These are phyloP conservation scores for Hetaerina americana DNA, from an alignment of 1,140 invertebrate genomes.

Conservation along the genomic window DNA sequence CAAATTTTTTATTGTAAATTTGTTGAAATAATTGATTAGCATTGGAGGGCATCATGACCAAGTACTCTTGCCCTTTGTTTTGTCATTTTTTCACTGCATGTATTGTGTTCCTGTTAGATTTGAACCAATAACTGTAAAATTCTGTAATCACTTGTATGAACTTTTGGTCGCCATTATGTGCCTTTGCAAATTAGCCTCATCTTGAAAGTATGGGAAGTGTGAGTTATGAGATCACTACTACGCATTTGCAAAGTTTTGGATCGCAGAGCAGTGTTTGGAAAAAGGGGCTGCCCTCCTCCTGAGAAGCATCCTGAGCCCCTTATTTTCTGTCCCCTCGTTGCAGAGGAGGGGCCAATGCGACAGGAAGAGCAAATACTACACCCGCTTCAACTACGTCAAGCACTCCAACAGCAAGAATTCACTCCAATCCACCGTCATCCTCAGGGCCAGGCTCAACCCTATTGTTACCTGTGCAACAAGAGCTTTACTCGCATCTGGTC, in stretches of 20 bases:
- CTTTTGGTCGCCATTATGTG: not conserved
- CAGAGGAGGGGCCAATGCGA: not conserved
- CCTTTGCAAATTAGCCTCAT: conserved; percentile 1
- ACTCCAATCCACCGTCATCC: not conserved
- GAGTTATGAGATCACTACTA: not conserved
- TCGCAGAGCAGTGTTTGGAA: not conserved
- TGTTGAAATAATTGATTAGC: too few relatives aligned
- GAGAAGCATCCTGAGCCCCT: not conserved
- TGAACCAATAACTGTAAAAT: not conserved
- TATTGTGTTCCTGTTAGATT: not conserved
- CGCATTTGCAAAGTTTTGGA: not conserved
- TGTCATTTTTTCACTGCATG: not conserved
- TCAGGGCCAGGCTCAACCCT: not conserved
- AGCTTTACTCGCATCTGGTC: not conserved
- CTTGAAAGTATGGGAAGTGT: not conserved
- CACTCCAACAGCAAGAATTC: not conserved
- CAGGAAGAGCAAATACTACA: conserved; percentile 28
- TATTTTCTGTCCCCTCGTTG: not conserved
- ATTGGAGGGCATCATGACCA: not conserved
- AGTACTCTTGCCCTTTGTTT: not conserved
- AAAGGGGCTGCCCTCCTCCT: not conserved
- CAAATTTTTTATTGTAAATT: too few relatives aligned
- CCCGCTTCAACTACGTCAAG: conserved; percentile 32
- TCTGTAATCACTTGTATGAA: not conserved
- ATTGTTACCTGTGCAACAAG: conserved; percentile 4